Conservation (phyloP, 1,140 invertebrate genomes). For the Vanessa atalanta region DNA sequence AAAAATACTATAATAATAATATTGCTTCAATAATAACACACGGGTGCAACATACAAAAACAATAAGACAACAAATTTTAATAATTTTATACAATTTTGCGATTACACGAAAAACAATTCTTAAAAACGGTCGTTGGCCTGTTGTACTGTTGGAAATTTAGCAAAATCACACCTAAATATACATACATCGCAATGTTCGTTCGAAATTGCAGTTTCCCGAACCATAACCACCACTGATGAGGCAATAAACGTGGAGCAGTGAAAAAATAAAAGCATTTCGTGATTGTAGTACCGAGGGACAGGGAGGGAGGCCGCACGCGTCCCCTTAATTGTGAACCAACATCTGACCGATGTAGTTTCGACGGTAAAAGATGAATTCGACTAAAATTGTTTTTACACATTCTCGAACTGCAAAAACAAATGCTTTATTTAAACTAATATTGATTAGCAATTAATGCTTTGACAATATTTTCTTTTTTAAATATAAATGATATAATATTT, state of each 20-base stretch:
- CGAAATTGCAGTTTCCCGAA: constrained; percentile 45
- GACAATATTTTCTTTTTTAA: too few relatives aligned
- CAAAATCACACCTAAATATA: background rate
- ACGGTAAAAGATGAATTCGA: background rate
- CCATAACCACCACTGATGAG: constrained; percentile 60
- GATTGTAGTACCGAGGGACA: constrained; percentile 58
- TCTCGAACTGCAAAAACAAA: background rate
- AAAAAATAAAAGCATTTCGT: constrained; percentile 73
- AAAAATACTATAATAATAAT: too few relatives aligned
- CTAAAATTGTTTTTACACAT: constrained; percentile 23
- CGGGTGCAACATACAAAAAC: too few relatives aligned
- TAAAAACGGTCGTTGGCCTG: too few relatives aligned
- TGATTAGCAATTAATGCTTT: too few relatives aligned
- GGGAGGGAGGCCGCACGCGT: constrained; percentile 38
- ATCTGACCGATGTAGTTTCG: constrained; percentile 34
- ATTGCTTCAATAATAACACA: too few relatives aligned
- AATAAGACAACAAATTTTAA: too few relatives aligned
- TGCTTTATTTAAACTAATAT: too few relatives aligned
- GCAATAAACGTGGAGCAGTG: constrained; percentile 56
- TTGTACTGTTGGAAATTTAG: background rate
- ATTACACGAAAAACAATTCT: too few relatives aligned
- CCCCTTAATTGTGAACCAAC: constrained; percentile 47
- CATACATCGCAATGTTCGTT: constrained; percentile 31
- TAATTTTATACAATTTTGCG: too few relatives aligned
- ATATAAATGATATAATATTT: too few relatives aligned